phyloP scores from a whole-genome alignment of 2,888 invertebrate genomes.

The Caenorhabditis zanzibari region DNA sequence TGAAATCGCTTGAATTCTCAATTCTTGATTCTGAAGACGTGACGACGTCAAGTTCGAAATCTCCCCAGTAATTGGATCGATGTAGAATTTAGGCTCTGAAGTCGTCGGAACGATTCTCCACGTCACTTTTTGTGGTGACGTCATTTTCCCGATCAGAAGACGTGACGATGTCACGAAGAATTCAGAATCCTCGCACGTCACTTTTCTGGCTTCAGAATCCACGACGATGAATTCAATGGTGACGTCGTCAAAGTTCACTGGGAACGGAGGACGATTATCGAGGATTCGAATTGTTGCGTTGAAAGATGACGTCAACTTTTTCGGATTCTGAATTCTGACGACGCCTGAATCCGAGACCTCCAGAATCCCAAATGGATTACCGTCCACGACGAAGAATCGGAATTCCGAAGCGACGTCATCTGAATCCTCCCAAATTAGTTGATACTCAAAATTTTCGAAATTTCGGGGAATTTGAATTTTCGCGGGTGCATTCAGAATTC shows the following conservation, averaged over 20 bases:
- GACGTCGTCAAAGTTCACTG: conserved; percentile 46
- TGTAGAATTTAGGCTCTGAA: conserved; percentile 37
- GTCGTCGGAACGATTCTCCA: conserved; percentile 65
- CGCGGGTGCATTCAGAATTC: conserved; percentile 47
- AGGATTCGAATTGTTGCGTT: conserved; percentile 54
- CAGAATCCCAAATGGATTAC: conserved; percentile 39
- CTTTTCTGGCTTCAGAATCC: background rate
- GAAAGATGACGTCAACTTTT: conserved; percentile 39
- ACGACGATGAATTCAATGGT: conserved; percentile 39
- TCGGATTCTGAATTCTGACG: background rate
- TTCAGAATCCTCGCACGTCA: conserved; percentile 6
- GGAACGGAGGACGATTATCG: conserved; percentile 50
- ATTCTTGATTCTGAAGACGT: background rate
- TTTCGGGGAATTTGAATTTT: background rate
- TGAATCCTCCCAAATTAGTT: conserved; percentile 27
- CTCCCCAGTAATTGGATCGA: conserved; percentile 68
- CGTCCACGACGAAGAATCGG: conserved; percentile 39
- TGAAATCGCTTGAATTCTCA: conserved; percentile 44
- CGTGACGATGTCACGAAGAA: conserved; percentile 9
- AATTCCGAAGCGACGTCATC: conserved; percentile 34
- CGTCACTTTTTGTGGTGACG: conserved; percentile 26
- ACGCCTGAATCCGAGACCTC: conserved; percentile 44
- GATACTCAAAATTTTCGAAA: background rate
- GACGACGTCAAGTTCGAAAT: conserved; percentile 53
- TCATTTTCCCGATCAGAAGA: conserved; percentile 26